These are phyloP conservation scores for Chymomyza amoena DNA, from an alignment of 2,888 invertebrate genomes.

Conservation along the genomic window DNA sequence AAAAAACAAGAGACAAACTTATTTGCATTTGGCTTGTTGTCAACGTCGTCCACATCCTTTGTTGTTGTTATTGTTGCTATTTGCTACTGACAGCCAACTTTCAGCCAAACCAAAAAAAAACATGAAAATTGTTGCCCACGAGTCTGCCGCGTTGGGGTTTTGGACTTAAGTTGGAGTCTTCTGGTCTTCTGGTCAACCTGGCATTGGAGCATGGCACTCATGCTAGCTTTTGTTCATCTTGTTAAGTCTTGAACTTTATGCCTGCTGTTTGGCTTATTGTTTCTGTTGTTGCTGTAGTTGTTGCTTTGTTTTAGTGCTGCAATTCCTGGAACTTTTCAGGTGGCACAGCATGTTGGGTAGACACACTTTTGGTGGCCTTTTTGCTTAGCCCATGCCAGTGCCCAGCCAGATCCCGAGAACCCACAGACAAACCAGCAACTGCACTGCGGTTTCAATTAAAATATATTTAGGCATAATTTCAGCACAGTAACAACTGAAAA, in stretches of 20 bases:
- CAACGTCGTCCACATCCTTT: constrained; percentile 17
- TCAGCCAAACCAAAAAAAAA: constrained; percentile 29
- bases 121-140: constrained; percentile 75
- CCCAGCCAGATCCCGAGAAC: neutral
- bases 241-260: constrained; percentile 72
- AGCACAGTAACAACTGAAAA: constrained; percentile 4
- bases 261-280: constrained; percentile 61
- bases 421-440: neutral
- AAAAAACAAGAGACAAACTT: constrained; percentile 53
- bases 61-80: constrained; percentile 22
- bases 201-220: neutral
- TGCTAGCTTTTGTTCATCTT: constrained; percentile 53
- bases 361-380: constrained; percentile 68
- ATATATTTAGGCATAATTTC: constrained; percentile 57
- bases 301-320: constrained; percentile 43
- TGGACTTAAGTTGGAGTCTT: constrained; percentile 38
- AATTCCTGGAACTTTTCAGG: constrained; percentile 72
- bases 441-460: constrained; percentile 59
- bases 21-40: constrained; percentile 61
- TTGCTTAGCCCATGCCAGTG: neutral
- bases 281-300: constrained; percentile 30
- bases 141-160: constrained; percentile 58
- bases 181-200: neutral
- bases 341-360: constrained; percentile 65
- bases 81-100: constrained; percentile 58